These are phyloP conservation scores for Podotricha telesiphe DNA, from an alignment of 2,888 invertebrate genomes.

Conservation along the genomic window DNA sequence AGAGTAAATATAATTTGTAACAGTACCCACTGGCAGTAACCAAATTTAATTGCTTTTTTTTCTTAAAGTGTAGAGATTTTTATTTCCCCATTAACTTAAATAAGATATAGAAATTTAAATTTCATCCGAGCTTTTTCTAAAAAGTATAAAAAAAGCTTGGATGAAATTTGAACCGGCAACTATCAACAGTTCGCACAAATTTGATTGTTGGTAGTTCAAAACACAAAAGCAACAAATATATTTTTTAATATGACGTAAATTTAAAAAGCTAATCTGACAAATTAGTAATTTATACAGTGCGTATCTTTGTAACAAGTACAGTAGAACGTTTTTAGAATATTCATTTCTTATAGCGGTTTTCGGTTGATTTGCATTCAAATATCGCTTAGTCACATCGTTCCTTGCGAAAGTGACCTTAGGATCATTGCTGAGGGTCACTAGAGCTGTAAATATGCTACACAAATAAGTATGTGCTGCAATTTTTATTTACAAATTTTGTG, in stretches of 20 bases:
- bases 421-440: conserved; percentile 29
- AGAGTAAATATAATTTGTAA: too few species aligned
- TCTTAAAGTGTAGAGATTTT: too few species aligned
- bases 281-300: conserved; percentile 12
- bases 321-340: conserved; percentile 36
- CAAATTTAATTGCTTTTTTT: too few species aligned
- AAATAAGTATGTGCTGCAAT: conserved; percentile 13
- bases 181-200: too few species aligned
- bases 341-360: conserved; percentile 37
- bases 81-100: too few species aligned
- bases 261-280: neutral
- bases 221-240: too few species aligned
- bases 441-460: conserved; percentile 30
- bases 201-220: too few species aligned
- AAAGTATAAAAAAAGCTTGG: too few species aligned
- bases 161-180: too few species aligned
- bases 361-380: conserved; percentile 33
- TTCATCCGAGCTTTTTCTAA: too few species aligned
- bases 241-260: neutral
- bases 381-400: conserved; percentile 25
- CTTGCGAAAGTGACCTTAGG: conserved; percentile 40
- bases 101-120: too few species aligned
- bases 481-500: conserved; percentile 1
- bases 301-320: conserved; percentile 9
- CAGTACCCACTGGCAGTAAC: too few species aligned